Percentiles rank a stretch among this genome's conserved stretches.
Evolutionary conservation across 2,113 vertebrate species (phyloP).

Genomic region (Anas platyrhynchos): DNA sequence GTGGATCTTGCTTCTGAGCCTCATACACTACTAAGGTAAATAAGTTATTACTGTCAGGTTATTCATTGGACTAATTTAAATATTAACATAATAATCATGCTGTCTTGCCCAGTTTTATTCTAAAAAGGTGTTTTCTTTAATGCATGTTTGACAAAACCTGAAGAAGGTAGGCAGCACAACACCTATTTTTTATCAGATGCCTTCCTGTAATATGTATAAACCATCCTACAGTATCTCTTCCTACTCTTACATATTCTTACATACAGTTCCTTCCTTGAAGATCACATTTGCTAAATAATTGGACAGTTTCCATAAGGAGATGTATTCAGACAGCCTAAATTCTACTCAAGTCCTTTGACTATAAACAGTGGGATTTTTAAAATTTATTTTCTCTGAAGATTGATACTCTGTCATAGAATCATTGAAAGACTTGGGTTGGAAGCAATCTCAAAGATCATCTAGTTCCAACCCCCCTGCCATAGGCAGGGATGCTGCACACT

Average conservation of each 20-base stretch:
- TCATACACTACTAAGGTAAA: accelerated
- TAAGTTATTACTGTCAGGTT: not conserved
- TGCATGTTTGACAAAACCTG: not conserved
- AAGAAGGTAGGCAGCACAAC: not conserved
- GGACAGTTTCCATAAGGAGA: not conserved
- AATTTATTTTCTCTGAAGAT: not conserved
- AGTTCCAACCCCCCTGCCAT: too few species aligned
- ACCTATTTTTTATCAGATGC: not conserved
- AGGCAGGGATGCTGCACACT: too few species aligned
- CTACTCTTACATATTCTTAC: not conserved
- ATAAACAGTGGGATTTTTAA: not conserved
- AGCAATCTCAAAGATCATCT: too few species aligned
- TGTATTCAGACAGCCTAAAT: not conserved
- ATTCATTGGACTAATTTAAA: not conserved
- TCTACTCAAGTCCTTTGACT: not conserved
- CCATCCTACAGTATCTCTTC: not conserved
- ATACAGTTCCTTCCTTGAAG: not conserved
- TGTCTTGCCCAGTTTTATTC: not conserved
- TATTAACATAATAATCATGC: not conserved
- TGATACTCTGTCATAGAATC: not conserved
- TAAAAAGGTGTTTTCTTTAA: not conserved
- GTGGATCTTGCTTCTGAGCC: not conserved
- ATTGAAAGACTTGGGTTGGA: too few species aligned
- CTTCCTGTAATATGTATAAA: not conserved
- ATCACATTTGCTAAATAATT: not conserved